A percentile compares a stretch with the other conserved stretches of the same genome.
These are phyloP conservation scores for Spodoptera picta DNA, from an alignment of 2,888 invertebrate species.

Conservation along the genomic window DNA sequence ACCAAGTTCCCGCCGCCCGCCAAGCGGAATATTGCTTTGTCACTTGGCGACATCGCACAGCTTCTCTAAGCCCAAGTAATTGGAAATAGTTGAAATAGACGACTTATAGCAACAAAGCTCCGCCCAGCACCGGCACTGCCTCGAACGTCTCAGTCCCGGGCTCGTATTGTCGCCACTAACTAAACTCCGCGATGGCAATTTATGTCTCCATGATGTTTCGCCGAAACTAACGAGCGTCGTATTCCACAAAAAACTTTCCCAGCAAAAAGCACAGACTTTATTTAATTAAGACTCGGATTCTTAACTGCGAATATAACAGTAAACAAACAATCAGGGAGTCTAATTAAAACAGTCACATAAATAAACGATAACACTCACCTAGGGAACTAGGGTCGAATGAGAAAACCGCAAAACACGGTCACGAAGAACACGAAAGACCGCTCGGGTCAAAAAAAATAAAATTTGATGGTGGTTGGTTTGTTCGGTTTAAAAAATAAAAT, in stretches of 20 bases:
- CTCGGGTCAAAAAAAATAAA: conserved; percentile 56
- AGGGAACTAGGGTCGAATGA: conserved; percentile 54
- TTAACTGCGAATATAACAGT: conserved; percentile 41
- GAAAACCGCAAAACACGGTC: conserved; percentile 57
- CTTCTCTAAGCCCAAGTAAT: conserved; percentile 87
- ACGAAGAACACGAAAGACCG: conserved; percentile 36
- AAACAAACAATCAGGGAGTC: conserved; percentile 52
- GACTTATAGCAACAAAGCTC: conserved; percentile 76
- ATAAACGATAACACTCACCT: conserved; percentile 62
- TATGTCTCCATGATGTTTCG: conserved; percentile 40
- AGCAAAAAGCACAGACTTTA: conserved; percentile 18
- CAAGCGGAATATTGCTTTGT: conserved; percentile 87
- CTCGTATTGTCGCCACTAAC: conserved; percentile 45
- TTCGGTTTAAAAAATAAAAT: conserved; percentile 40
- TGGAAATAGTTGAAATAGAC: conserved; percentile 88
- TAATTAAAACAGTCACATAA: conserved; percentile 65
- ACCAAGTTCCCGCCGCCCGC: conserved; percentile 79
- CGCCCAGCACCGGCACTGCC: conserved; percentile 46
- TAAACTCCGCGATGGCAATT: conserved; percentile 49
- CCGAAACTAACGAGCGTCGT: conserved; percentile 46
- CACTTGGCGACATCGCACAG: conserved; percentile 85
- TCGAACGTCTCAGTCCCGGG: conserved; percentile 42
- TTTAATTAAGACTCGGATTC: conserved; percentile 35
- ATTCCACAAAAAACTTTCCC: conserved; percentile 26
- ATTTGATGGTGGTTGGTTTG: conserved; percentile 40